Conservation (phyloP, 2,888 invertebrate species). For the Sericinus montela region DNA sequence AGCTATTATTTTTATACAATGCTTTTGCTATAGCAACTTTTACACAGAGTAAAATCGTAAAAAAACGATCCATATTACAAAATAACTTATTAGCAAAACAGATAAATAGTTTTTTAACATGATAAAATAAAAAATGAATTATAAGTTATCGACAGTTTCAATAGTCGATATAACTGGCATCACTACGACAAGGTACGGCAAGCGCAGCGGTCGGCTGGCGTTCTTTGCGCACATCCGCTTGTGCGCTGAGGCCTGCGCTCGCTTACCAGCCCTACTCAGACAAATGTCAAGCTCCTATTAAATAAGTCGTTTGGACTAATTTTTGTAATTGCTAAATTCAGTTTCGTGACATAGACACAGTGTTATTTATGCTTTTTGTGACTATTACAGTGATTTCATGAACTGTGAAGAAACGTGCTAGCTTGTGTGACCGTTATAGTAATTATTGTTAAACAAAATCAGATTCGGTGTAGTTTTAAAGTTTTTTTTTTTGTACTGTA, state of each 20-base stretch:
- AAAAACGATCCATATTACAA: not conserved
- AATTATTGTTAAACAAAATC: constrained; percentile 34
- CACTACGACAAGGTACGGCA: constrained; percentile 30
- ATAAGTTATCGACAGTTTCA: constrained; percentile 37
- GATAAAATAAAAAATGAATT: not conserved
- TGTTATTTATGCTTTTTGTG: constrained; percentile 12
- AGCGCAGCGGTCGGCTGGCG: constrained; percentile 63
- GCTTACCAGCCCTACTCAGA: constrained; percentile 37
- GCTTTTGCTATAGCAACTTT: too few species aligned
- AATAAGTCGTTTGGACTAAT: not conserved
- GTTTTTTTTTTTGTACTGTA: constrained; percentile 32
- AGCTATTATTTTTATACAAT: too few species aligned
- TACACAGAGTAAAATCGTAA: too few species aligned
- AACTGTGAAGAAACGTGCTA: constrained; percentile 23
- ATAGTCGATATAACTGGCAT: constrained; percentile 33
- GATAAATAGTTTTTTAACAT: not conserved
- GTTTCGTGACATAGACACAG: constrained; percentile 22
- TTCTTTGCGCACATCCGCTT: constrained; percentile 71
- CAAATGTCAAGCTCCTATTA: constrained; percentile 11
- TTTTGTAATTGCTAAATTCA: constrained; percentile 19
- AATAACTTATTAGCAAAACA: too few species aligned
- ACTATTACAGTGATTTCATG: constrained; percentile 2
- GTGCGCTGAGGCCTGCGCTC: constrained; percentile 64
- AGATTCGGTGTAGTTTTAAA: constrained; percentile 14
- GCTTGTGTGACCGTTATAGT: constrained; percentile 30